Evolutionary conservation across 2,113 vertebrate genomes (phyloP).

Genomic region (Microtus montanus): DNA sequence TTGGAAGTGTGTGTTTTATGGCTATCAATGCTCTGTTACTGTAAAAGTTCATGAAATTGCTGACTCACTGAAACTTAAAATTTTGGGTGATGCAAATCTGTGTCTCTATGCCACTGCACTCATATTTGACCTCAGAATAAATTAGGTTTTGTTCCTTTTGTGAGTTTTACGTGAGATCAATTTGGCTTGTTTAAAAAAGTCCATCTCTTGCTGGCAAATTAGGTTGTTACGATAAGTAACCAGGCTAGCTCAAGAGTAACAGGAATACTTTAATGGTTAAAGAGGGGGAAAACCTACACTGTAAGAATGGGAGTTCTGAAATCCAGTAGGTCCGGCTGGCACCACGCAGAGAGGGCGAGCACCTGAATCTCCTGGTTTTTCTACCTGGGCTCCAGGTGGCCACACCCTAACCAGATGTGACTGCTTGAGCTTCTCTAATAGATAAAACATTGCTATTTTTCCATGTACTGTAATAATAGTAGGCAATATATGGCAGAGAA

Average conservation of each 20-base stretch:
- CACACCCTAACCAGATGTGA: no score
- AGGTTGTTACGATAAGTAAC: no score
- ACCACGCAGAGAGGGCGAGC: fast-evolving
- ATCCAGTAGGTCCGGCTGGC: no score
- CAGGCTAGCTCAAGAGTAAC: no score
- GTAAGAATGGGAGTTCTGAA: no score
- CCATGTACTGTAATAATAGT: background rate
- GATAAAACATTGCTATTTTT: background rate
- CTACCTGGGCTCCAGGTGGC: no score
- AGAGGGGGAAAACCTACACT: no score
- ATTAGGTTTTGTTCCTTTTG: no score
- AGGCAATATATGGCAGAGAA: background rate
- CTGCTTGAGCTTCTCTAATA: background rate
- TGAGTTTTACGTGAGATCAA: background rate
- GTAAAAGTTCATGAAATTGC: background rate
- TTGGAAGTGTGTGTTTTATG: background rate
- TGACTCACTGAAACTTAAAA: background rate
- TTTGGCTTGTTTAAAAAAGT: background rate
- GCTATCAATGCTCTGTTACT: background rate
- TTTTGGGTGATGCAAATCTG: background rate
- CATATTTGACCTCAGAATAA: background rate
- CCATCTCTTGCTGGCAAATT: background rate
- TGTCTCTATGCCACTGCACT: background rate
- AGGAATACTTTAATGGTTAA: no score
- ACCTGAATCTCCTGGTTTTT: no score